These are phyloP conservation scores for Picathartes gymnocephalus DNA, from an alignment of 2,113 vertebrate species.

Conservation along the genomic window DNA sequence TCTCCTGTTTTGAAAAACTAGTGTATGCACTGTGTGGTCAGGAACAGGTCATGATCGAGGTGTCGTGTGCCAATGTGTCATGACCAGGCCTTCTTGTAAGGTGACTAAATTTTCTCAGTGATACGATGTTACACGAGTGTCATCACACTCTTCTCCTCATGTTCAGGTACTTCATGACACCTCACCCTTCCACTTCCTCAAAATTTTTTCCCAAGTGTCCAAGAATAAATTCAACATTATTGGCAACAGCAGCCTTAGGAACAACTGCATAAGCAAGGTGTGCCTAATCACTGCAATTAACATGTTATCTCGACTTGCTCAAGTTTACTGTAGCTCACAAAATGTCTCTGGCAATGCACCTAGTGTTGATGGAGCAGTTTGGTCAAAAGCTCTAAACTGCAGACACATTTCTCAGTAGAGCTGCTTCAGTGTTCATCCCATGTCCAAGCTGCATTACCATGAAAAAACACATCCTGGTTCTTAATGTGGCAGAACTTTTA, in stretches of 20 bases:
- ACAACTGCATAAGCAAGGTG: not conserved
- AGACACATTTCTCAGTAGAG: not conserved
- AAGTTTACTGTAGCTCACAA: not conserved
- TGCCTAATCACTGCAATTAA: not conserved
- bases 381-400: not conserved
- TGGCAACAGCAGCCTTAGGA: not conserved
- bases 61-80: no score
- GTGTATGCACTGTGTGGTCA: not conserved
- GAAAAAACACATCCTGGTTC: not conserved
- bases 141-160: not conserved
- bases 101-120: not conserved
- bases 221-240: not conserved
- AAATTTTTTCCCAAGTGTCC: not conserved
- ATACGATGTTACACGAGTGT: accelerated
- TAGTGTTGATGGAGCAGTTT: not conserved
- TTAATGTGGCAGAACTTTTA: conserved; percentile 72
- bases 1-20: not conserved
- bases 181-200: not conserved
- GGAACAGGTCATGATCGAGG: accelerated
- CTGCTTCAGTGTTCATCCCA: not conserved
- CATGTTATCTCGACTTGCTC: not conserved
- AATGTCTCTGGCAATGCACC: not conserved
- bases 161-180: not conserved
- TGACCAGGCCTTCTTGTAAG: not conserved
- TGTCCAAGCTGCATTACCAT: not conserved